Evolutionary conservation across 2,797 vertebrate genomes (phyloP), one percentile per base, ranked within the genome.

Genomic region (Chloroceryle inda): DNA sequence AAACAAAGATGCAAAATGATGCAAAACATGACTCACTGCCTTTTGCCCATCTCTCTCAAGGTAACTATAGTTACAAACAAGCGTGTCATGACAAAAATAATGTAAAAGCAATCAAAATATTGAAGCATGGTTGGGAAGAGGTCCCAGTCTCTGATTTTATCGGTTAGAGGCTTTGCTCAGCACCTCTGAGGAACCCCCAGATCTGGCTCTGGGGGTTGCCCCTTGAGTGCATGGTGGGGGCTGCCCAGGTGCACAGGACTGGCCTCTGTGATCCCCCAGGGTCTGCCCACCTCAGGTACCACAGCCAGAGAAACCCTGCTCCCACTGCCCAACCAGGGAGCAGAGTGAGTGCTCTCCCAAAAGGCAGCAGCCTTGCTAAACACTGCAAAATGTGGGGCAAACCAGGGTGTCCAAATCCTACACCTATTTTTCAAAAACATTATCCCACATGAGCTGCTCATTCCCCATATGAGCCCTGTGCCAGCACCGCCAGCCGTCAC

Each of bases 401-500:
- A 3, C 15, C 2, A 10, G 17, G n/a, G 37, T 3, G 27, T 52
- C 66, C 52, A 45, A 31, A 26, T 22, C 77, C 62, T 15, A 11
- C 45, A 21, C 8, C 52, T 31, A 1, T 42, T 35, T 49, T 26
- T 13, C 26, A 12, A 26, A 40, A 40, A 35, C 1, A 4, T 1
- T 3, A 4, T 27, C 52, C 53, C 29, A 24, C 5, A 0, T 0
- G 13, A 49, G 40, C 4, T 13, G 38, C 55, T 35, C 13, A 2
- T 21, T 3, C 5, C 45, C 67, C 4, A 4, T n/a, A 17, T 0
- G 6, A 58, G 50, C 50, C 50, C 59, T 6, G 42, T 1, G 1
- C 29, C 33, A 23, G 68, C 13, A 2, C 21, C 11, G 1, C 3
- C 17, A 13, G 49, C 35, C 2, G 27, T 10, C 4, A 1, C 16